A percentile compares a stretch with the other conserved stretches of the same genome.
Evolutionary conservation across 2,113 vertebrate genomes (phyloP).

Genomic region (Hiodon tergisus): DNA sequence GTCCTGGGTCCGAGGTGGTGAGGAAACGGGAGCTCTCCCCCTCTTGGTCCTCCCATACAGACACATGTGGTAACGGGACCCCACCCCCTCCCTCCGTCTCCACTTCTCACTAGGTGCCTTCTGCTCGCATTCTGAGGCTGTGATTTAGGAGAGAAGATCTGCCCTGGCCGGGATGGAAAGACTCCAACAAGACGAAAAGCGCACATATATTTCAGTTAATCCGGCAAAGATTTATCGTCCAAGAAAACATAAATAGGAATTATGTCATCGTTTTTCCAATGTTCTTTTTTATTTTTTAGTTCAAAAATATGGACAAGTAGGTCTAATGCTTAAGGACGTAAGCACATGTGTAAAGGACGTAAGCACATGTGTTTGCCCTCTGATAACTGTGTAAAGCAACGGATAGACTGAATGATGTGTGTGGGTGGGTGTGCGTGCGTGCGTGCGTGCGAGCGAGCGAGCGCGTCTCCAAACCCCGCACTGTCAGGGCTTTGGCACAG

Average conservation of each 20-base stretch:
- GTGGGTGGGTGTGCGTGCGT: background rate
- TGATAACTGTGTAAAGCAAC: background rate
- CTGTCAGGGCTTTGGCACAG: too few relatives aligned
- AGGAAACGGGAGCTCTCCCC: background rate
- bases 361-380: background rate
- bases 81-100: background rate
- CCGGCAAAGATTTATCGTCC: constrained; percentile 15
- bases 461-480: background rate
- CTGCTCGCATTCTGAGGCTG: constrained; percentile 11
- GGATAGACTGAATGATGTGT: background rate
- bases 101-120: background rate
- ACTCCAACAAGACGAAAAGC: constrained; percentile 18
- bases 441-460: background rate
- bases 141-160: constrained; percentile 22
- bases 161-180: background rate
- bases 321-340: background rate
- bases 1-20: too few relatives aligned
- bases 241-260: constrained; percentile 26
- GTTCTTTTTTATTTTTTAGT: too few relatives aligned
- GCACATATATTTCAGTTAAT: constrained; percentile 29
- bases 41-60: background rate
- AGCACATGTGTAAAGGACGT: background rate
- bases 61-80: background rate
- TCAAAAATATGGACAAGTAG: background rate
- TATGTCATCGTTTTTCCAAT: background rate